Evolutionary conservation across 2,113 vertebrate genomes (phyloP), one percentile per base, ranked within the genome.

Genomic region (Trichomycterus rosablanca): DNA sequence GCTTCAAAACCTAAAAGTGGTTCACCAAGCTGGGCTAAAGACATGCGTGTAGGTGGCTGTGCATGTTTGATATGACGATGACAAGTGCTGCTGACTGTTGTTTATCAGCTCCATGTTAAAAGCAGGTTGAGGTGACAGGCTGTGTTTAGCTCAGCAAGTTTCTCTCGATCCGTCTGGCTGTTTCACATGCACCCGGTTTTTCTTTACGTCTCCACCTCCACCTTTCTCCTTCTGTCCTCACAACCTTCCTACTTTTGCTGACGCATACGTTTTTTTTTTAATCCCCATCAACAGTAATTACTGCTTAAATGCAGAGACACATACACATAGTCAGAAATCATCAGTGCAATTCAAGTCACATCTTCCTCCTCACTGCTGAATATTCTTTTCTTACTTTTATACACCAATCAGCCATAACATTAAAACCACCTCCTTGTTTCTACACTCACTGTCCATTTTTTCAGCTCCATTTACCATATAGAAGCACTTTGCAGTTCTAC

Each of bases 101-200:
- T 49, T 66, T 66, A 11, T 56, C 50, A 40, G 44, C 10, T 65
- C 53, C 63, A 57, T 52, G 48, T 68, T 61, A 61, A 49, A 56
- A 32, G 59, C 42, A 18, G 59, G 51, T 22, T 50, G 51, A 60
- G 54, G 51, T 46, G 50, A 30, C 32, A 49, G 34, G n/a, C 32
- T 56, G 39, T 59, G 64, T 67, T 71, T 56, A 71, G 59, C 64
- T 63, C 59, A 64, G 68, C 55, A 62, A 23, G 30, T 51, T 64
- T 67, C 64, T 14, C 32, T 60, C 71, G 62, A 65, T 75, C 70
- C 66, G 58, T 71, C 64, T 66, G 64, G 63, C 60, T 49, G 14
- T 19, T 45, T 37, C 43, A 67, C 62, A 54, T 62, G 63, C 63
- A 39, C 70, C 59, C 32, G 46, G 60, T 69, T 54, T 68, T 58